Conservation (phyloP, 2,888 invertebrate genomes). For the Nemotelus nigrinus region DNA sequence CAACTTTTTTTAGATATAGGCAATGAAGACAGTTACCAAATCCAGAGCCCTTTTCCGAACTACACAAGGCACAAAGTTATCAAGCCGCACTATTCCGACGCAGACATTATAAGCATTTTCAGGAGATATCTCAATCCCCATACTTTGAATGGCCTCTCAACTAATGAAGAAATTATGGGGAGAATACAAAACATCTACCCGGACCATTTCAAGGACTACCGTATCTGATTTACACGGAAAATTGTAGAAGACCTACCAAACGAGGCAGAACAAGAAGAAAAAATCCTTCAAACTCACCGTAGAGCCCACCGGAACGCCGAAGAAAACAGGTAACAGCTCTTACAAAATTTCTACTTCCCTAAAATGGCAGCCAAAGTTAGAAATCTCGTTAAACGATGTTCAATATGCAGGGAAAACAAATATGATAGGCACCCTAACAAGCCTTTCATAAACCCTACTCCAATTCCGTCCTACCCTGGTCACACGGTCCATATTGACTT, state of each 20-base stretch:
- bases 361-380: conserved; percentile 22
- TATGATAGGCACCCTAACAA: conserved; percentile 28
- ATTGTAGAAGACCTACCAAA: no score
- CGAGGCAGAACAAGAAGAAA: no score
- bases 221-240: background rate
- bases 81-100: background rate
- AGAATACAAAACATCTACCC: conserved; percentile 15
- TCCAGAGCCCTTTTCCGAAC: background rate
- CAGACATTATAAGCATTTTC: background rate
- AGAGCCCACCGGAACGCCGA: background rate
- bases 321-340: background rate
- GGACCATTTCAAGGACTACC: background rate
- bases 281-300: no score
- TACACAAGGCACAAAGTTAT: conserved; percentile 4
- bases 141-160: conserved; percentile 1
- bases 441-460: background rate
- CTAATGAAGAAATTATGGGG: conserved; percentile 9
- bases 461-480: conserved; percentile 7
- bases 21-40: background rate
- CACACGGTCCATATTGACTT: conserved; percentile 30
- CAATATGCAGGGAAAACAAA: conserved; percentile 12
- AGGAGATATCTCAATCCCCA: conserved; percentile 24
- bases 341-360: conserved; percentile 24
- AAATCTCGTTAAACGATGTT: background rate
- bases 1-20: background rate